These are phyloP conservation scores for Synanthedon andrenaeformis DNA, from an alignment of 2,888 invertebrate species.

Conservation along the genomic window DNA sequence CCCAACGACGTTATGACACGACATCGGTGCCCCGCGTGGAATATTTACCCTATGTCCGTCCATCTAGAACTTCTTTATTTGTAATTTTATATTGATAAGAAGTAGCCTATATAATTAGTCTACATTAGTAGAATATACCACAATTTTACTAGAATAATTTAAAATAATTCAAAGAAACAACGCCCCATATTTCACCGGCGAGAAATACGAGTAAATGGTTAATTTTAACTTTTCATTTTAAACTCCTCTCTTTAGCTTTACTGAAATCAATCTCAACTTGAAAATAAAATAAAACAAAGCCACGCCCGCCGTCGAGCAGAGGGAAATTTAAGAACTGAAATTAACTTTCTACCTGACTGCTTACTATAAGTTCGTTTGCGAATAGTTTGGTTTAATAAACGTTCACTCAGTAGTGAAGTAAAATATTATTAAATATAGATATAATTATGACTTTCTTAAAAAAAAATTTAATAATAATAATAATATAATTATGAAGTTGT, in stretches of 20 bases:
- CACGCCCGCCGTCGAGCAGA: constrained; percentile 4
- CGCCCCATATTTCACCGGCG: neutral
- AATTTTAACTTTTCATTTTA: neutral
- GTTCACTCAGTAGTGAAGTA: no score
- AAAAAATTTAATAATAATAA: no score
- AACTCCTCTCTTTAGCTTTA: neutral
- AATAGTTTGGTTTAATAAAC: neutral
- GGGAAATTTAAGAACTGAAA: constrained; percentile 14
- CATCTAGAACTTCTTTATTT: no score
- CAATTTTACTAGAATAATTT: neutral
- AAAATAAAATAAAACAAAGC: constrained; percentile 2
- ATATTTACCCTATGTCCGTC: no score
- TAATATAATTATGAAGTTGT: no score
- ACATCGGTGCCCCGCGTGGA: no score
- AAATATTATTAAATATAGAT: no score
- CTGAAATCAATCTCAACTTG: constrained; percentile 1
- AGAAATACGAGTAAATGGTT: neutral
- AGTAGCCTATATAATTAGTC: no score
- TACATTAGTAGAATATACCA: no score
- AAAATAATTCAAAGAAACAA: neutral
- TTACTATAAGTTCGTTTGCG: neutral
- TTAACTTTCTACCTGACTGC: constrained; percentile 12
- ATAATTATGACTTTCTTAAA: no score
- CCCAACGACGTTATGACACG: no score
- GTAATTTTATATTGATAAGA: no score